Evolutionary conservation across 2,888 invertebrate genomes (phyloP), one percentile per base, ranked within the genome.

Genomic region (Mythimna pallens): DNA sequence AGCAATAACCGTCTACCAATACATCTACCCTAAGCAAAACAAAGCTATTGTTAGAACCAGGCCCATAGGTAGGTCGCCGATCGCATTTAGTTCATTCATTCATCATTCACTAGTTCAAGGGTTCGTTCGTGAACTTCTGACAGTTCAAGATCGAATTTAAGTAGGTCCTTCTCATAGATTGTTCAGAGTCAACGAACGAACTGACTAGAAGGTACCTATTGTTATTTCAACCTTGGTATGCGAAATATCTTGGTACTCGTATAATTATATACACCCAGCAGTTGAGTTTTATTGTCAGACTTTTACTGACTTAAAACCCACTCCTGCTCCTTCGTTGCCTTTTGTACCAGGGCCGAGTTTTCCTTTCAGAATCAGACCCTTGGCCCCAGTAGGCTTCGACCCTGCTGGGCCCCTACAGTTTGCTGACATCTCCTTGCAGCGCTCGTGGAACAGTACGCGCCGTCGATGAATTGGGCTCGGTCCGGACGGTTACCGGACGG

Each of bases 81-180:
- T 67, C 75, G 47, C 54, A 80, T 69, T 78, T 22, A 65, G n/a
- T 22, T 57, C 64, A 57, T 57, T 80, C 58, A 73, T 78, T 78
- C 80, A 74, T 64, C 74, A 67, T 52, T 78, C 61, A 76, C 12
- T 81, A 69, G 76, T 78, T 78, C 81, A 78, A 76, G 64, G 55
- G 50, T 67, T 75, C 43, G 34, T 43, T 69, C 67, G 54, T 81
- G 81, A 81, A 78, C 78, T 81, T 63, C 10, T 47, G 65, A 55
- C 52, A 50, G 63, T 64, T 75, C 55, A 76, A 68, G 59, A 76
- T 17, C 30, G 22, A 52, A n/a, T 47, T 63, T 14, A 71, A 75
- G 62, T 36, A 22, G 71, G 34, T 34, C 8, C 47, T 70, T 70
- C 47, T 61, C 17, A 14, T 25, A 43, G 9, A 50, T 64, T 20